Percentiles rank a stretch among this genome's conserved stretches.
Evolutionary conservation across 2,113 vertebrate genomes (phyloP).

Genomic region (Oophaga pumilio): DNA sequence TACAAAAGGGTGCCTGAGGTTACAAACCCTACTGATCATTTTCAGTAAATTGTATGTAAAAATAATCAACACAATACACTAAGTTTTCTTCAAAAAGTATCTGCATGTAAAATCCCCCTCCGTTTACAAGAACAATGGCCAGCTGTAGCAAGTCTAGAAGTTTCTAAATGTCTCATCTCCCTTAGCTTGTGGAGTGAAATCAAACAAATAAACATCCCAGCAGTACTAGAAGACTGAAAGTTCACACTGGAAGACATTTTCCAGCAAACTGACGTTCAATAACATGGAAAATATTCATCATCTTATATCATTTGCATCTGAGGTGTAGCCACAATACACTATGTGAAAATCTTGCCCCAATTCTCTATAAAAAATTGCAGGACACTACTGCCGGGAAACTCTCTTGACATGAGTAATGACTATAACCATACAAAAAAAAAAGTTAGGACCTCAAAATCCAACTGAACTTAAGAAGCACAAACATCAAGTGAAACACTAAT

Average conservation of each 20-base stretch:
- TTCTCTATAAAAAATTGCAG: constrained; percentile 62
- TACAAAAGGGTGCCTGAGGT: background rate
- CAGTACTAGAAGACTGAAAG: constrained; percentile 24
- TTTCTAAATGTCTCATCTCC: constrained; percentile 64
- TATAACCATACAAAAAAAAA: constrained; percentile 39
- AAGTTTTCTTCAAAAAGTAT: constrained; percentile 23
- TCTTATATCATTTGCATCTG: constrained; percentile 58
- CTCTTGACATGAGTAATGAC: constrained; percentile 51
- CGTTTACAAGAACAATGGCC: constrained; percentile 61
- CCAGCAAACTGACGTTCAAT: constrained; percentile 58
- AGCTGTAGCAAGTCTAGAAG: constrained; percentile 61
- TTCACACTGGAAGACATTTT: constrained; percentile 55
- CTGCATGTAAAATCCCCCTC: constrained; percentile 60
- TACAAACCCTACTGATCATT: constrained; percentile 24
- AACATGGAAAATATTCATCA: constrained; percentile 66
- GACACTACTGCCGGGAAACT: constrained; percentile 65
- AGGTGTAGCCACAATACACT: constrained; percentile 61
- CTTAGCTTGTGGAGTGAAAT: constrained; percentile 59
- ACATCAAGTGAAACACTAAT: no score
- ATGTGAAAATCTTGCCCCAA: constrained; percentile 47
- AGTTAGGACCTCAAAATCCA: no score
- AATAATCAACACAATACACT: constrained; percentile 7
- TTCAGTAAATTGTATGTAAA: constrained; percentile 36
- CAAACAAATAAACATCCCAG: constrained; percentile 38
- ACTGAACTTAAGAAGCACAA: no score